Evolutionary conservation across 2,888 invertebrate species (phyloP), one percentile per base, ranked within the genome.

Genomic region (Apeira syringaria): DNA sequence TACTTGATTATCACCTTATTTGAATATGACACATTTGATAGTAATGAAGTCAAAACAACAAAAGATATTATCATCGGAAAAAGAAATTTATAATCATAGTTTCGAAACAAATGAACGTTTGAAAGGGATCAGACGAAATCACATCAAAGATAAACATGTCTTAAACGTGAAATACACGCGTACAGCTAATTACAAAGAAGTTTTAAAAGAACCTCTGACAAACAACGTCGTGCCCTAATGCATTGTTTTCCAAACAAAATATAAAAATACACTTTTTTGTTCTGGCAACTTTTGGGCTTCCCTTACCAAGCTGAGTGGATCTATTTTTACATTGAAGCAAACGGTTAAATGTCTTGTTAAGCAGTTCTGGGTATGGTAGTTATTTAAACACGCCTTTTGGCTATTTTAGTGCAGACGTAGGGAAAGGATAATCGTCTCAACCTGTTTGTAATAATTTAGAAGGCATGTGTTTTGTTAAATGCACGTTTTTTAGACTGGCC

Each of bases 161-260:
- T 37, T 42, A 54, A 50, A 57, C 52, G 37, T 49, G 51, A 50
- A 44, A 59, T 50, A 20, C 7, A 20, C 7, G 20, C 7, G 7
- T 20, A 56, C 45, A 43, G 27, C 49, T 57, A 65, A 67, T 59
- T 53, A 61, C 56, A 60, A 50, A 56, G 57, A 55, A 53, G 27
- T 27, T 22, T 37, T 34, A 48, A 62, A 64, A 57, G 56, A 53
- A 29, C 24, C 8, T n/a, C 40, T 66, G 64, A 70, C 68, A 68
- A 71, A 76, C 68, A 61, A 59, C 57, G 67, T 67, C 68, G 53
- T 47, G 50, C 51, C 4, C 71, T 78, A 82, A 83, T 81, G 82
- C 80, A 78, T 80, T 84, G 84, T 85, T 80, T 75, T 74, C 64
- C 62, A 82, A 84, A 86, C 82, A 82, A 68, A 45, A 59, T 55